Percentiles rank a stretch among this genome's conserved stretches.
Conservation (phyloP, 2,888 invertebrate genomes). For the Gastracanthus pulcherrimus region DNA sequence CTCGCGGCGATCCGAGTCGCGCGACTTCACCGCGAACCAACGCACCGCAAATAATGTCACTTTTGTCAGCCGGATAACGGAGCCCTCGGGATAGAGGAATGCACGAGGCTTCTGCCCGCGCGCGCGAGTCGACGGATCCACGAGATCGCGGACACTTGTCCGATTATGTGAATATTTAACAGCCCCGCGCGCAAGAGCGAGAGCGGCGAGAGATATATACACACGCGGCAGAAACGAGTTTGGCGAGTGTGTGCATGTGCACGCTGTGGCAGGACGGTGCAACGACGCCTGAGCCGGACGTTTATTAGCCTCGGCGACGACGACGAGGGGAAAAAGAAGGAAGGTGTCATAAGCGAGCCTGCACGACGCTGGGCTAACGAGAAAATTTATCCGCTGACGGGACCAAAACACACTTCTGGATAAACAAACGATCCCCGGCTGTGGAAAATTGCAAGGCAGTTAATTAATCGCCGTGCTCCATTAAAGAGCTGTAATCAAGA, state of each 20-base stretch:
- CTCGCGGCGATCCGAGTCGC: too few relatives aligned
- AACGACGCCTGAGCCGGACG: not conserved
- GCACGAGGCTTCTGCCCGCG: not conserved
- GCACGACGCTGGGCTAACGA: too few relatives aligned
- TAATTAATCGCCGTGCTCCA: too few relatives aligned
- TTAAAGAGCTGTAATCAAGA: too few relatives aligned
- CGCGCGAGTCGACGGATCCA: too few relatives aligned
- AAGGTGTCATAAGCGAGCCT: not conserved
- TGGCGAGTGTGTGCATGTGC: not conserved
- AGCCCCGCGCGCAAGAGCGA: not conserved
- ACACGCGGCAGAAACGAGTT: too few relatives aligned
- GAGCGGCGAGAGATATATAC: too few relatives aligned
- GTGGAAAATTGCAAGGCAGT: too few relatives aligned
- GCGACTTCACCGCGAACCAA: too few relatives aligned
- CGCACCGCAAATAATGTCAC: not conserved
- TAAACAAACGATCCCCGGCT: too few relatives aligned
- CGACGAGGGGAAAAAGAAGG: not conserved
- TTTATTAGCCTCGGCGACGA: not conserved
- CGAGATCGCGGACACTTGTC: too few relatives aligned
- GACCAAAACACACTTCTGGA: constrained; percentile 2
- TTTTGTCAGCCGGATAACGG: not conserved
- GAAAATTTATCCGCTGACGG: not conserved
- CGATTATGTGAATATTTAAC: not conserved
- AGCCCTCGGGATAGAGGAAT: not conserved
- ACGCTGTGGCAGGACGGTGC: too few relatives aligned